Evolutionary conservation across 2,113 vertebrate species (phyloP).

Genomic region (Callorhinus ursinus): DNA sequence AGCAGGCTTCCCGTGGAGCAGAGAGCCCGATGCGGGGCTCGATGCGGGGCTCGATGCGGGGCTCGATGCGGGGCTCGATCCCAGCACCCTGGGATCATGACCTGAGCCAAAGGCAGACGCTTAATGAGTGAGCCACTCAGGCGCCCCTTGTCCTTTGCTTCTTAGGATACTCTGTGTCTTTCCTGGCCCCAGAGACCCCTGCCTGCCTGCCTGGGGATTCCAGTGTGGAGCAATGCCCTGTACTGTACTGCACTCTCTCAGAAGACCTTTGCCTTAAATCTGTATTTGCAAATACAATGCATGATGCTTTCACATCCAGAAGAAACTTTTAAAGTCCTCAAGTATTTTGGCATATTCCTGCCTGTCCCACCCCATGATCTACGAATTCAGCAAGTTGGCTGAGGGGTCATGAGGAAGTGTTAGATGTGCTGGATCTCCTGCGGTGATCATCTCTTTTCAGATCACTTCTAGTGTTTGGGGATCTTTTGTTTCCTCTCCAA

Average conservation of each 20-base stretch:
- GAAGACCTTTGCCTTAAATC: not conserved
- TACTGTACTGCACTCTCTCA: rapidly evolving
- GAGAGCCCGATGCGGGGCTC: too few species aligned
- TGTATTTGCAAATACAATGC: not conserved
- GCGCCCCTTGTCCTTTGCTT: not conserved
- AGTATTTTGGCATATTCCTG: not conserved
- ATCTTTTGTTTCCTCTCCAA: not conserved
- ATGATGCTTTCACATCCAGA: not conserved
- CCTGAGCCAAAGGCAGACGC: too few species aligned
- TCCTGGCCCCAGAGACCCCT: not conserved
- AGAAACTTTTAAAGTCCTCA: slow-evolving; percentile 32
- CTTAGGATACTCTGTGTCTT: rapidly evolving
- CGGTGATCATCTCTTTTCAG: not conserved
- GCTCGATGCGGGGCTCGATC: too few species aligned
- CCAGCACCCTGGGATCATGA: too few species aligned
- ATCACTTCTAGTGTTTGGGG: not conserved
- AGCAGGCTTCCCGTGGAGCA: too few species aligned
- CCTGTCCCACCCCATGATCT: not conserved
- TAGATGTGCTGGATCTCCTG: not conserved
- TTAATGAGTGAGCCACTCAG: too few species aligned
- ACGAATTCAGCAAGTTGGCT: not conserved
- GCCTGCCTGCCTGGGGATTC: not conserved
- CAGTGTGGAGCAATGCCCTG: rapidly evolving
- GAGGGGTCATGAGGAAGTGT: not conserved
- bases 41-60: too few species aligned